phyloP scores from a whole-genome alignment of 1,140 invertebrate species.

The Lethrus apterus region DNA sequence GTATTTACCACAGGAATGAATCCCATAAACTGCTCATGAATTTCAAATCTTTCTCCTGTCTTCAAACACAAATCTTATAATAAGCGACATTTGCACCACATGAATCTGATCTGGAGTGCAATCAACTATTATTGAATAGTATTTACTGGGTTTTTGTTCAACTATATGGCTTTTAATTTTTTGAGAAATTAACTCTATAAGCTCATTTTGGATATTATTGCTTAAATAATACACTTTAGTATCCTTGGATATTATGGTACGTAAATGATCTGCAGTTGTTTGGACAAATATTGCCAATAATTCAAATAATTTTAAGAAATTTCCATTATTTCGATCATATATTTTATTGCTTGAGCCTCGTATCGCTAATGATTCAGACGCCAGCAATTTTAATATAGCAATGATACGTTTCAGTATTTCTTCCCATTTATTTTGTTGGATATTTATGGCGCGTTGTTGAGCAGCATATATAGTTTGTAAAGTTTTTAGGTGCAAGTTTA shows the following conservation, averaged over 20 bases:
- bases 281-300: conserved; percentile 16
- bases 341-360: conserved; percentile 13
- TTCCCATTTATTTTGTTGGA: conserved; percentile 7
- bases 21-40: conserved; percentile 16
- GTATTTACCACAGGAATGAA: conserved; percentile 11
- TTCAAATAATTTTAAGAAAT: conserved; percentile 21
- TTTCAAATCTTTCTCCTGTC: conserved; percentile 10
- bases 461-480: conserved; percentile 15
- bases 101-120: conserved; percentile 12
- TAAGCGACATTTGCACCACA: conserved; percentile 10
- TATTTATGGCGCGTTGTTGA: conserved; percentile 9
- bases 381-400: conserved; percentile 9
- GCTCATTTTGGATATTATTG: conserved; percentile 15
- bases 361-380: conserved; percentile 7
- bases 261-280: conserved; percentile 12
- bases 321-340: conserved; percentile 19
- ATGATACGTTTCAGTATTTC: conserved; percentile 7
- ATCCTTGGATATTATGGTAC: conserved; percentile 14
- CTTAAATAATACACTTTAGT: conserved; percentile 16
- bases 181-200: conserved; percentile 11
- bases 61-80: conserved; percentile 8
- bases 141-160: conserved; percentile 13
- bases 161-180: conserved; percentile 12
- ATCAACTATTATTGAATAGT: conserved; percentile 14
- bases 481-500: conserved; percentile 7